Evolutionary conservation across 2,888 invertebrate species (phyloP), one percentile per base, ranked within the genome.

Genomic region (Cryptops parisi): DNA sequence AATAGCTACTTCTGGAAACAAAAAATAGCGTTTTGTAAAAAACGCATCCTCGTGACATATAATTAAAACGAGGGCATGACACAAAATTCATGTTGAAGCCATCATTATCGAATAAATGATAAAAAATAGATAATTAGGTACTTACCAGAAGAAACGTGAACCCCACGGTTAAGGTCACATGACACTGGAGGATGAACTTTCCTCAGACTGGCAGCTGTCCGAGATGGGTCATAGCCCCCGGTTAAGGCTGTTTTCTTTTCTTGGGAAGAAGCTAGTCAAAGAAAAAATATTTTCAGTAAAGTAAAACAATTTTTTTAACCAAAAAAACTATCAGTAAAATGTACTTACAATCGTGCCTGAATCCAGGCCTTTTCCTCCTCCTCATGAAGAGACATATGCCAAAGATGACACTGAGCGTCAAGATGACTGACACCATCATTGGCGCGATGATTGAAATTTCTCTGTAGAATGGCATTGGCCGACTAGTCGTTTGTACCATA

Each of bases 301-400:
- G 9, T 33, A 33, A 33, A 33, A 15, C 9, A 6, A 6, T 33
- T 33, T 15, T 6, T 15, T 33, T 33, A 9, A 33, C 15, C 33
- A 33, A 33, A 9, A 33, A 33, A 33, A 9, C 9, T 12, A 5
- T n/a, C 43, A 12, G 5, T 17, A 41, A n/a, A n/a, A 41, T n/a
- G 23, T 40, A 41, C 15, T 44, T 27, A 52, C 52, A 26, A 22
- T 52, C 52, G 21, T 33, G 27, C 22, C 52, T 21, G 33, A 45
- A 44, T 5, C 24, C 17, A 27, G 27, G n/a, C 23, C 45, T 44
- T 73, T 70, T 66, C 76, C 76, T 74, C 62, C 71, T 72, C 59
- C 69, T 72, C 48, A 76, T 68, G 64, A 75, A 76, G 60, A 76
- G 72, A 57, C 75, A 75, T 15, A 75, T 70, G 19, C 76, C 75